Base-by-base conservation (phyloP, 2,797 vertebrate species). In the Anableps anableps region DNA sequence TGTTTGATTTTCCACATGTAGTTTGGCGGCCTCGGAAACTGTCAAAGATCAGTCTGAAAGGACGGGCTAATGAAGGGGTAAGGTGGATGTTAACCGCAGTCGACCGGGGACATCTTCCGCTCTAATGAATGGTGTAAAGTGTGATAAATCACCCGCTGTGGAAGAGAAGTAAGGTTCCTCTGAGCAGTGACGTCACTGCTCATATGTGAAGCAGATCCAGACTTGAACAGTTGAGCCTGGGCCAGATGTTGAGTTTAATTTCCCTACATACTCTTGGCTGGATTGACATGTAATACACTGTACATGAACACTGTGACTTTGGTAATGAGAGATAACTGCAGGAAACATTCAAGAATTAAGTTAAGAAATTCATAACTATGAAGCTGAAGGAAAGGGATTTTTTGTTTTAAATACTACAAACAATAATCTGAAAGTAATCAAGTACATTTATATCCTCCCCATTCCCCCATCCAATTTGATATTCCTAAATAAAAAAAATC, bases 121-220 rank as follows among this genome's bases (percentile, higher is more conserved):
- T 79, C 89, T 92, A 93, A 94, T 94, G 94, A 95, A 94, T 93
- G 91, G 91, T 92, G 86, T 83, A 81, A 83, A 23, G 50, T 13
- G 72, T 87, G 91, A 92, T 95, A 95, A 95, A 96, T 95, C 94
- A 95, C 88, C 81, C 31, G 72, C 73, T 86, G 87, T 75, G 82
- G 85, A 91, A 93, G 88, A 93, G 90, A 86, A 81, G 87, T 87
- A 77, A 51, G 95, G 96, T 96, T 96, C 95, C 94, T 94, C 86
- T 75, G 84, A 72, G 88, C 75, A 51, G 91, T 96, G 94, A 96
- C 93, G 95, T 96, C 96, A 96, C 90, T 60, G n/a, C 79, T 66
- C 77, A 81, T 92, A 91, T 86, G 90, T 91, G 89, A 94, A 94
- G 95, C 96, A 94, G 90, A 96, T 96, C 95, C 95, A 95, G 96